Conservation (phyloP, 1,140 invertebrate genomes). For the Hylaeus anthracinus region DNA sequence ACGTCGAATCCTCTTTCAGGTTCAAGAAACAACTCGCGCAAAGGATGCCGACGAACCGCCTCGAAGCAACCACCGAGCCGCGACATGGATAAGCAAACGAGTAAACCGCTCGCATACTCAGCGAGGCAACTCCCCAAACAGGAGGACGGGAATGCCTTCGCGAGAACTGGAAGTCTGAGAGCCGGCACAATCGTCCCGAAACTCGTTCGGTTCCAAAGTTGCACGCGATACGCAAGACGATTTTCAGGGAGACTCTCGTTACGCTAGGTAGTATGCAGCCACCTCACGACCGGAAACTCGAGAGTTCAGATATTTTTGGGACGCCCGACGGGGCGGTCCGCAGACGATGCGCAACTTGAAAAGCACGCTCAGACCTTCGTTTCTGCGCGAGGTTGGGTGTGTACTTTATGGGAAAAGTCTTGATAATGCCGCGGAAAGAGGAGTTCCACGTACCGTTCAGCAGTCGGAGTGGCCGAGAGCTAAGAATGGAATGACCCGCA, state of each 20-base stretch:
- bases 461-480: neutral
- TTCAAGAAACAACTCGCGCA: neutral
- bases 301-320: conserved; percentile 17
- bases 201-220: neutral
- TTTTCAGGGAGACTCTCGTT: conserved; percentile 5
- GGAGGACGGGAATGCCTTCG: neutral
- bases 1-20: neutral
- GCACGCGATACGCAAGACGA: conserved; percentile 1
- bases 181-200: neutral
- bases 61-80: neutral
- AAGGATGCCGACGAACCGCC: neutral
- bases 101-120: neutral
- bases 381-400: neutral
- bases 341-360: neutral
- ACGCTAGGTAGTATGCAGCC: neutral
- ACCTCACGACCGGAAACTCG: neutral
- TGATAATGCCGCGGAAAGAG: conserved; percentile 13
- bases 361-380: neutral
- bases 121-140: neutral
- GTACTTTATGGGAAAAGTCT: conserved; percentile 36
- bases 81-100: conserved; percentile 16
- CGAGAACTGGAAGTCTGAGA: neutral
- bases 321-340: neutral
- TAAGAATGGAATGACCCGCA: conserved; percentile 47
- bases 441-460: neutral